Evolutionary conservation across 2,797 vertebrate genomes (phyloP).

Genomic region (Lacerta viridis): DNA sequence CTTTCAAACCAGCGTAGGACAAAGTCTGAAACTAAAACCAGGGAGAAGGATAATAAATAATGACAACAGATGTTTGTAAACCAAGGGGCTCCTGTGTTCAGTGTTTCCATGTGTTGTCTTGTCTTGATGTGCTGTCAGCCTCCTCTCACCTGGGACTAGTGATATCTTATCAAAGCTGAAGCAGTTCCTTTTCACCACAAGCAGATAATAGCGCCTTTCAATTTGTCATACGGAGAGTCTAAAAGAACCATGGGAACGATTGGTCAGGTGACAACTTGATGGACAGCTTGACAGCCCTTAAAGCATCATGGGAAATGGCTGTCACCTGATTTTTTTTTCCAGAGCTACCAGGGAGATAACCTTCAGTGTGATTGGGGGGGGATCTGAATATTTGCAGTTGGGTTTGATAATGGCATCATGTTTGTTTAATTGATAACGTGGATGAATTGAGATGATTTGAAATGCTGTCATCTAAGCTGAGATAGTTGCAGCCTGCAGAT

Average conservation of each 20-base stretch:
- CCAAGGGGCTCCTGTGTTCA: conserved; percentile 77
- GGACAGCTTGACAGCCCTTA: conserved; percentile 96
- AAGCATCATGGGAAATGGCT: conserved; percentile 97
- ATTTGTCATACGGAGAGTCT: conserved; percentile 87
- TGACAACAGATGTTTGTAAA: conserved; percentile 87
- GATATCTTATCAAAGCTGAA: conserved; percentile 99
- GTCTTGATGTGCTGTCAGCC: conserved; percentile 92
- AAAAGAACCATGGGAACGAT: conserved; percentile 91
- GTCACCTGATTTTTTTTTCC: conserved; percentile 92
- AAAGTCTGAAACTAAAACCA: conserved; percentile 76
- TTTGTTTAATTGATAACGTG: conserved; percentile 75
- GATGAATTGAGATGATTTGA: conserved; percentile 74
- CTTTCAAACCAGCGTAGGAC: conserved; percentile 71
- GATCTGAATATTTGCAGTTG: conserved; percentile 86
- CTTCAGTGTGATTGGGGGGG: conserved; percentile 91
- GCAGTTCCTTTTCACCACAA: conserved; percentile 91
- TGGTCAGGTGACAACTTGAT: conserved; percentile 94
- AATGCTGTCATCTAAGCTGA: conserved; percentile 70
- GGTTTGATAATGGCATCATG: conserved; percentile 74
- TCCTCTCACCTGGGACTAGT: conserved; percentile 96
- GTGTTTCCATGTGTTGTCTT: conserved; percentile 89
- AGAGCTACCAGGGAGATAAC: conserved; percentile 94
- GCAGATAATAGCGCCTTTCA: conserved; percentile 92
- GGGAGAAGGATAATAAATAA: conserved; percentile 81
- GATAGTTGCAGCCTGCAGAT: conserved; percentile 69